Evolutionary conservation across 2,888 invertebrate species (phyloP), one percentile per base, ranked within the genome.

Genomic region (Platycnemis pennipes): DNA sequence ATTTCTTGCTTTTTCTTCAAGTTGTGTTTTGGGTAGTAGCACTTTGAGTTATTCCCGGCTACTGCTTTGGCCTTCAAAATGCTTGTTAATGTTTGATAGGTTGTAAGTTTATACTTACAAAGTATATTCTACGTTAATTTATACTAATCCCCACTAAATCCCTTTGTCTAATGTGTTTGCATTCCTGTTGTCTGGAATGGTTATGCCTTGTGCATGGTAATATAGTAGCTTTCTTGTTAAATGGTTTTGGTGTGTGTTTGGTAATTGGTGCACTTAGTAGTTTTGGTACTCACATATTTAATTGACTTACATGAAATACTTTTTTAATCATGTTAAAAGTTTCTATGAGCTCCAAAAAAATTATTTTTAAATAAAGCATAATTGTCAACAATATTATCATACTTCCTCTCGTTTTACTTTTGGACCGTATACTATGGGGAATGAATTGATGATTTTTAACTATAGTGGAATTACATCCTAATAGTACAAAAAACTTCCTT

Each of bases 121-220:
- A 46, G 13, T 87, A 1, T 44, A 45, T 22, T 87, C 19, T 44
- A 2, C 19, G 13, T 46, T 46, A 46, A n/a, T 87, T 87, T n/a
- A 44, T 11, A 87, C n/a, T n/a, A 46, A 87, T 11, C 13, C 19
- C 53, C 53, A 63, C 31, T 91, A 31, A n/a, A 91, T 26, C 11
- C 26, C 16, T 44, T 7, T 63, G 19, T 63, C 91, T 44, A 69
- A 56, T 63, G 49, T 31, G 46, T 87, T 46, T 63, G n/a, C 42
- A 44, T 91, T 63, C 49, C 44, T 44, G 56, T 53, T 63, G 44
- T 69, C 63, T 91, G 44, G 16, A 63, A 91, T 91, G 42, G 44
- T 91, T n/a, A 91, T 91, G 42, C 56, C 16, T 91, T 56, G 91
- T 91, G 91, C 91, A 91, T 91, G 91, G 22, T 16, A 91, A n/a